phyloP scores from a whole-genome alignment of 1,140 invertebrate genomes.

The Lasioglossum baleicum region DNA sequence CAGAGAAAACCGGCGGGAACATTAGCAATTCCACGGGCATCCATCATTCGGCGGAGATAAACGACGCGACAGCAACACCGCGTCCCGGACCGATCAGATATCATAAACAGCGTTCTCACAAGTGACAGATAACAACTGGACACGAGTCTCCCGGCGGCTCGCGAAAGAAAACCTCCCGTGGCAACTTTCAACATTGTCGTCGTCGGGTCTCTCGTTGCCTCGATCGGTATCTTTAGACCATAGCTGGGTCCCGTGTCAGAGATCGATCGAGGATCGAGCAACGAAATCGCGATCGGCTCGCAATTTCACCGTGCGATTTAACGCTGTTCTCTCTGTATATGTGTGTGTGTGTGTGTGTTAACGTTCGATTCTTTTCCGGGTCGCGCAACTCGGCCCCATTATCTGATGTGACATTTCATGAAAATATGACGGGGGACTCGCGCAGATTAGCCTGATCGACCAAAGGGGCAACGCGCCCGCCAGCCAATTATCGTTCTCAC shows the following conservation, averaged over 20 bases:
- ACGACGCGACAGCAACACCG: slow-evolving; percentile 34
- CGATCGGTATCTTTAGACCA: neutral
- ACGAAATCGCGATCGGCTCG: slow-evolving; percentile 18
- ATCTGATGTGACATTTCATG: slow-evolving; percentile 76
- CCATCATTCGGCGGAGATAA: slow-evolving; percentile 35
- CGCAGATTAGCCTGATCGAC: slow-evolving; percentile 57
- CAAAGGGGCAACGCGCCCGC: slow-evolving; percentile 43
- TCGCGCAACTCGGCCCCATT: slow-evolving; percentile 60
- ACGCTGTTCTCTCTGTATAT: no score
- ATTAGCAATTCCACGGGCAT: slow-evolving; percentile 15
- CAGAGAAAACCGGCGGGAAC: neutral
- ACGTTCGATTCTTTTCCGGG: slow-evolving; percentile 43
- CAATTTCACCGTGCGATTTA: slow-evolving; percentile 23
- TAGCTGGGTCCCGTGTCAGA: neutral
- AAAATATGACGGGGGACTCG: slow-evolving; percentile 71
- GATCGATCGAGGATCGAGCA: slow-evolving; percentile 23
- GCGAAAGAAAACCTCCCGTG: slow-evolving; percentile 21
- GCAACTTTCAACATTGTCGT: slow-evolving; percentile 44
- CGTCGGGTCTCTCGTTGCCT: neutral
- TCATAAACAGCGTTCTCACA: slow-evolving; percentile 29
- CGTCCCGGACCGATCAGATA: slow-evolving; percentile 37
- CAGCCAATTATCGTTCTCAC: slow-evolving; percentile 73
- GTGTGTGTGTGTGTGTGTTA: neutral
- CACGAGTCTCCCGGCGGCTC: slow-evolving; percentile 23
- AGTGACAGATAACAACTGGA: slow-evolving; percentile 37